A percentile compares a stretch with the other conserved stretches of the same genome.
Conservation (phyloP, 2,888 invertebrate species). For the Caenorhabditis zanzibari region DNA sequence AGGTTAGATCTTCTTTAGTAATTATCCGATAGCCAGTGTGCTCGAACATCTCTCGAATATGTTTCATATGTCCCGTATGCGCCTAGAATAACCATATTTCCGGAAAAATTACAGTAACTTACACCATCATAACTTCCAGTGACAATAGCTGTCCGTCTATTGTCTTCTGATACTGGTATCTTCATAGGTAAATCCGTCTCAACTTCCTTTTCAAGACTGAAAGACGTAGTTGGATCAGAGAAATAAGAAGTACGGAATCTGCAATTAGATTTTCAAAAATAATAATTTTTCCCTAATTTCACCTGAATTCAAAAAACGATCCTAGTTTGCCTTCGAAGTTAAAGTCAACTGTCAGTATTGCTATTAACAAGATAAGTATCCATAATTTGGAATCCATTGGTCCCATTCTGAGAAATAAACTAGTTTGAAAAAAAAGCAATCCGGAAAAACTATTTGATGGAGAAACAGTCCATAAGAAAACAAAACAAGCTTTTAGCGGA, state of each 20-base stretch:
- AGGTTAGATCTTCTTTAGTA: constrained; percentile 18
- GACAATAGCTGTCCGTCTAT: constrained; percentile 71
- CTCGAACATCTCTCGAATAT: constrained; percentile 90
- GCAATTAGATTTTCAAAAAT: neutral
- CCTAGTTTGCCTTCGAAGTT: constrained; percentile 55
- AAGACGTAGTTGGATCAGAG: neutral
- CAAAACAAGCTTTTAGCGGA: constrained; percentile 57
- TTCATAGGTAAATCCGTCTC: neutral
- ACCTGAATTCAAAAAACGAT: constrained; percentile 51
- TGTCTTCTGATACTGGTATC: neutral
- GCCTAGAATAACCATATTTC: constrained; percentile 61
- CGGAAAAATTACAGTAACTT: neutral
- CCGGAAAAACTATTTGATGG: constrained; percentile 14
- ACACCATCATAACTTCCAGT: constrained; percentile 76
- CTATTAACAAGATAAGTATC: constrained; percentile 4
- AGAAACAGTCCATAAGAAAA: constrained; percentile 24
- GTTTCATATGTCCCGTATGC: constrained; percentile 88
- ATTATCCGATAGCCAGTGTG: constrained; percentile 88
- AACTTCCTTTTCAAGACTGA: neutral
- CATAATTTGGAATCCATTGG: constrained; percentile 33
- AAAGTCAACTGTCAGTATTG: constrained; percentile 28
- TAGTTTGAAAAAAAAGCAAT: neutral
- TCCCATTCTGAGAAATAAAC: constrained; percentile 24
- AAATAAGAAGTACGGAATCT: constrained; percentile 52
- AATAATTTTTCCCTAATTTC: neutral